Conservation (phyloP, 2,113 vertebrate species). For the Xerus inauris region DNA sequence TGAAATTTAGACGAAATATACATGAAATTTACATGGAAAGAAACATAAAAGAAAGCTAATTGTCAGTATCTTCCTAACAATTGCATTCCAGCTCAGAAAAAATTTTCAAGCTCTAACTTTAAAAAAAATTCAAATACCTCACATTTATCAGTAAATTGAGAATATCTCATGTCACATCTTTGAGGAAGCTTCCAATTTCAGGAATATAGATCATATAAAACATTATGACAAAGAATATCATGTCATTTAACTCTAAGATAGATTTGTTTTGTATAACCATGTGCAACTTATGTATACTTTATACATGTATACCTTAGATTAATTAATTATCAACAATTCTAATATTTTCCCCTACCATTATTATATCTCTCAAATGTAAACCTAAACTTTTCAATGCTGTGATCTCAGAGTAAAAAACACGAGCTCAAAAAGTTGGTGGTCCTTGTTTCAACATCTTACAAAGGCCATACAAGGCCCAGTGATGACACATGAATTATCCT, state of each 20-base stretch:
- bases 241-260: background rate
- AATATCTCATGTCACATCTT: background rate
- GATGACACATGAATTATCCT: background rate
- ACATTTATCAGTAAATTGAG: background rate
- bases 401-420: background rate
- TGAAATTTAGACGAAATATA: slow-evolving; percentile 17
- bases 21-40: background rate
- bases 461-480: background rate
- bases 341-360: background rate
- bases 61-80: background rate
- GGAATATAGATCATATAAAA: background rate
- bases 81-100: background rate
- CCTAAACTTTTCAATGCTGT: background rate
- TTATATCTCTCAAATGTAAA: background rate
- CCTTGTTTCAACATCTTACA: background rate
- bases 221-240: background rate
- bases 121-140: background rate
- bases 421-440: background rate
- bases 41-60: slow-evolving; percentile 21
- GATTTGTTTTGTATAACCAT: background rate
- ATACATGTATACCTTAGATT: background rate
- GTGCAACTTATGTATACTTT: background rate
- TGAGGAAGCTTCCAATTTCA: background rate
- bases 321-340: background rate
- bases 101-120: background rate